Base-by-base conservation (phyloP, 2,113 vertebrate species). In the Ovis canadensis region DNA sequence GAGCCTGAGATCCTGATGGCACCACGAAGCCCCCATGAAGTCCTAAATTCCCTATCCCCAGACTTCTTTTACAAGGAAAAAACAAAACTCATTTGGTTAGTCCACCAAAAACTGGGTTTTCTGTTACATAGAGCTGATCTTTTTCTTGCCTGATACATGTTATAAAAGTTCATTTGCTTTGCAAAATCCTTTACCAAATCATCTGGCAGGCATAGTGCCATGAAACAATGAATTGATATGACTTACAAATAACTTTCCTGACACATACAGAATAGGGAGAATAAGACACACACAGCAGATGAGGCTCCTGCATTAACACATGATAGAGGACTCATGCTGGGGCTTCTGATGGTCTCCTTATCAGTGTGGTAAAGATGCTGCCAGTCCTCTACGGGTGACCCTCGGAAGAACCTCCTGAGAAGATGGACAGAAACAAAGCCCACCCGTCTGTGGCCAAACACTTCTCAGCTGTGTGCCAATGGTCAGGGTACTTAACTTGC, bases 131-230 rank as follows among this genome's bases (percentile, higher is more conserved):
- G 6, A 21, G n/a, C 88, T 74, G 57, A 86, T 40, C 52, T n/a
- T 33, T 15, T 36, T 33, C 57, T 90, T 48, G 54, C 4, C 62
- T 36, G 62, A 67, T 57, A 54, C 27, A 1, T 3, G 3, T 2
- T 48, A 3, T 50, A 95, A 71, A 89, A 45, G 55, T 62, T 55
- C 82, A 17, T 85, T 55, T 95, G 90, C 57, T 77, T 85, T 85
- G 92, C 91, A 94, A 96, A 97, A 40, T 29, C 7, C 50, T 96
- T 93, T 60, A 29, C 36, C 60, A 59, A 74, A 43, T 52, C 48
- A 54, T 55, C 2, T 23, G 25, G 59, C 90, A 87, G 85, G 93
- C 60, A 81, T 60, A 48, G 45, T 16, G 83, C 84, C 71, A 67
- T 27, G 33, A 96, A 52, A 57, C 43, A 11, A 31, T 36, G 88